These are phyloP conservation scores for Sylvietta virens DNA, from an alignment of 2,113 vertebrate species.

Conservation along the genomic window DNA sequence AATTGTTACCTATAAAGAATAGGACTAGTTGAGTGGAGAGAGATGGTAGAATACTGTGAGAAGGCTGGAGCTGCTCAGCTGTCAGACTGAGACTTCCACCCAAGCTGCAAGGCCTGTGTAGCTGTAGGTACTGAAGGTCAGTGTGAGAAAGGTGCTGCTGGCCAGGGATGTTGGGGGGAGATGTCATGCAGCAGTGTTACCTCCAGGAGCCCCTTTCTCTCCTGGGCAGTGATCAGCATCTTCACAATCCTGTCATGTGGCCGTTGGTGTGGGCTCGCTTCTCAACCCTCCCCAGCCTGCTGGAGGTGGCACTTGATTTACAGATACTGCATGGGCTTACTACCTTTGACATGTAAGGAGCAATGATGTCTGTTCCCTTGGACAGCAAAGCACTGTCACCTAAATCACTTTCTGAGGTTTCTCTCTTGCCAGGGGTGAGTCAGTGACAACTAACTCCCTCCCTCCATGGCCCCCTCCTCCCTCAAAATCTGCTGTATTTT, in stretches of 20 bases:
- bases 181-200: neutral
- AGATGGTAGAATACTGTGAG: neutral
- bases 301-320: neutral
- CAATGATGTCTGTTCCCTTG: neutral
- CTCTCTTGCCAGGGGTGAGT: neutral
- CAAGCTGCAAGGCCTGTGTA: neutral
- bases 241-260: neutral
- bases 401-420: neutral
- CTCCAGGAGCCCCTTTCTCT: neutral
- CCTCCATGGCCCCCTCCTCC: no score
- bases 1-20: neutral
- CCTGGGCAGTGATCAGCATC: neutral
- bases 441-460: neutral
- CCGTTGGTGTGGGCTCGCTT: neutral
- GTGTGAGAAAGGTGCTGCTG: neutral
- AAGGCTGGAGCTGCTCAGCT: neutral
- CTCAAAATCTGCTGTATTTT: neutral
- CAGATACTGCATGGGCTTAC: neutral
- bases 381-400: neutral
- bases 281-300: neutral
- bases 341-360: neutral
- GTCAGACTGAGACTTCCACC: neutral
- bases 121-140: accelerated
- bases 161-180: neutral
- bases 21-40: neutral